Conservation (phyloP, 2,888 invertebrate species). For the Clusia tigrina region DNA sequence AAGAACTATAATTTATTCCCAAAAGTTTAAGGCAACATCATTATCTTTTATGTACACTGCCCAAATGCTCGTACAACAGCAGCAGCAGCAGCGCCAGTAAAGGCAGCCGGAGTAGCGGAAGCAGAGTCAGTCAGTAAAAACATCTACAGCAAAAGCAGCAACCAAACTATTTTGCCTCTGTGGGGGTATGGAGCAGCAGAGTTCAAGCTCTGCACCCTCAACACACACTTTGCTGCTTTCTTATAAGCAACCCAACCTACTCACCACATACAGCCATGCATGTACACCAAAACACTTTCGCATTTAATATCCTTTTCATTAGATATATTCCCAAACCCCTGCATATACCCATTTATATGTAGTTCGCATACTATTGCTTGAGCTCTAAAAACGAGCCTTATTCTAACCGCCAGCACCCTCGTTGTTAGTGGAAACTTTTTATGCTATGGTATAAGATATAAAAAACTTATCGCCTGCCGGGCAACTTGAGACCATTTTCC, state of each 20-base stretch:
- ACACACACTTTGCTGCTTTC: constrained; percentile 21
- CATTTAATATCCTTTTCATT: neutral
- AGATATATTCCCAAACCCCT: neutral
- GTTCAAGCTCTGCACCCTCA: constrained; percentile 33
- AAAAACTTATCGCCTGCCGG: constrained; percentile 51
- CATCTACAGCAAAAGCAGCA: constrained; percentile 17
- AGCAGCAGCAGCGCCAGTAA: no score
- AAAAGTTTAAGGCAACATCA: constrained; percentile 62
- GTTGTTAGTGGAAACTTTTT: constrained; percentile 33
- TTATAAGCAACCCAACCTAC: constrained; percentile 19
- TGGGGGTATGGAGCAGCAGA: constrained; percentile 11
- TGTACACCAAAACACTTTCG: neutral
- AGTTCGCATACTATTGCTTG: no score
- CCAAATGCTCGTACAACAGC: no score
- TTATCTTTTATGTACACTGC: constrained; percentile 58
- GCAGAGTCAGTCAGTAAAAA: no score
- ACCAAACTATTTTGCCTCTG: constrained; percentile 16
- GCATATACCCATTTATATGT: neutral
- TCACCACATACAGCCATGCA: neutral
- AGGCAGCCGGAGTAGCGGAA: no score
- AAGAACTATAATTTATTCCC: constrained; percentile 60
- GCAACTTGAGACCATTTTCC: constrained; percentile 17
- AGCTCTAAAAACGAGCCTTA: neutral
- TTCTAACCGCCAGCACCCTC: neutral
- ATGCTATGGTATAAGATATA: constrained; percentile 56